Evolutionary conservation across 2,797 vertebrate species (phyloP).

Genomic region (Micromesistius poutassou): DNA sequence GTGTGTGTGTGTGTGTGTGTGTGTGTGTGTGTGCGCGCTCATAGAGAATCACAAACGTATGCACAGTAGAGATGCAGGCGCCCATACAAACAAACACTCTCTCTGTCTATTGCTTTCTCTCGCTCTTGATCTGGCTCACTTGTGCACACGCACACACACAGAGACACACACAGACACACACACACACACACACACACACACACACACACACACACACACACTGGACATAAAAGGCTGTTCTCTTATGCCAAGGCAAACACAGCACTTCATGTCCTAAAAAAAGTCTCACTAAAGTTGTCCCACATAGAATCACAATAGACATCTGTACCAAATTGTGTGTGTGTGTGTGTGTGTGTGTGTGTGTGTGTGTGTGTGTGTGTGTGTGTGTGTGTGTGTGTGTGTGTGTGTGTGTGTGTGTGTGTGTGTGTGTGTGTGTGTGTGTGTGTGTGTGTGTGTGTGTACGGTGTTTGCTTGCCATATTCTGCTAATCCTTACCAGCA

Average conservation of each 20-base stretch:
- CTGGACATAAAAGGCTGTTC: neutral
- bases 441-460: neutral
- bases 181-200: no score
- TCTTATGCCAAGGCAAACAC: neutral
- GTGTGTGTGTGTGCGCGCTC: neutral
- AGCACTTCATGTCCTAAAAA: neutral
- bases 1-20: constrained; percentile 4
- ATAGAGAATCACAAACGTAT: neutral
- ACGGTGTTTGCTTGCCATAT: constrained; percentile 7
- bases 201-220: neutral
- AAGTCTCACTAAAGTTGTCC: neutral
- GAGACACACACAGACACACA: no score
- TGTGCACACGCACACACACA: no score
- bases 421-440: neutral
- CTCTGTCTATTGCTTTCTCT: neutral
- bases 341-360: neutral
- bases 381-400: neutral
- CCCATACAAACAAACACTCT: neutral
- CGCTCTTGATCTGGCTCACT: neutral
- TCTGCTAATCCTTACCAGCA: constrained; percentile 15
- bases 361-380: neutral
- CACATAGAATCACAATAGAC: neutral
- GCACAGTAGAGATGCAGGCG: neutral
- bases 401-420: neutral
- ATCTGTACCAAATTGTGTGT: neutral